A percentile compares a stretch with the other conserved stretches of the same genome.
phyloP scores from a whole-genome alignment of 2,113 vertebrate genomes.

The Prionailurus bengalensis region DNA sequence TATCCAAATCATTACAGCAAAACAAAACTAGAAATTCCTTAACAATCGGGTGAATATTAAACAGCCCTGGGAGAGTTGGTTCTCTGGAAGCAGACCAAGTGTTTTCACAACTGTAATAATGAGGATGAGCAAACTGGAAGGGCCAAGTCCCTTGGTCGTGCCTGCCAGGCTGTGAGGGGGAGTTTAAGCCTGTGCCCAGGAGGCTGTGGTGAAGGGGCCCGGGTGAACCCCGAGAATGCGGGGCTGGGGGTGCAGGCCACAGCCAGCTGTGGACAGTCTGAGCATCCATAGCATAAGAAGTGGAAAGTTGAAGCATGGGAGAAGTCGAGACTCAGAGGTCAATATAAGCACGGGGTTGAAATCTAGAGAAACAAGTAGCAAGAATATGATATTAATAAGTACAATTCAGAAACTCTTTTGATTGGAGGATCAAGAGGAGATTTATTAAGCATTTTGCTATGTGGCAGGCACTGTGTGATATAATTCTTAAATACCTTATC shows the following conservation, averaged over 20 bases:
- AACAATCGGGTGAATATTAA: not conserved
- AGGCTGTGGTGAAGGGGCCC: not conserved
- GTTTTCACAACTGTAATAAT: not conserved
- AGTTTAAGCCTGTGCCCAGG: not conserved
- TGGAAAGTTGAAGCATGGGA: not conserved
- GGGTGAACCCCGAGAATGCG: not conserved
- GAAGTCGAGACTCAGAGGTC: not conserved
- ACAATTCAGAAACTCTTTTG: conserved; percentile 8
- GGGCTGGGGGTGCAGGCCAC: not conserved
- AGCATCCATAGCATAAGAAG: not conserved
- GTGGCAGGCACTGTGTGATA: not conserved
- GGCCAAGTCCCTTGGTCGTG: not conserved
- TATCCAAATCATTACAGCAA: conserved; percentile 54
- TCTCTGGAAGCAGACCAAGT: not conserved
- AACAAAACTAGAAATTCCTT: conserved; percentile 16
- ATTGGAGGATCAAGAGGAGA: not conserved
- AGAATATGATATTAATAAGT: not conserved
- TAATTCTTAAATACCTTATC: not conserved
- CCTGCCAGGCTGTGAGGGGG: not conserved
- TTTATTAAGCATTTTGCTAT: conserved; percentile 11
- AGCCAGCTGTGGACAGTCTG: not conserved
- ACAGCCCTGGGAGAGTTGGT: not conserved
- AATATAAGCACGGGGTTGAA: not conserved
- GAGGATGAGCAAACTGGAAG: not conserved
- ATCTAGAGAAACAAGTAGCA: not conserved